Percentiles rank a stretch among this genome's conserved stretches.
phyloP scores from a whole-genome alignment of 2,888 invertebrate genomes.

The Gymnocheta viridis region DNA sequence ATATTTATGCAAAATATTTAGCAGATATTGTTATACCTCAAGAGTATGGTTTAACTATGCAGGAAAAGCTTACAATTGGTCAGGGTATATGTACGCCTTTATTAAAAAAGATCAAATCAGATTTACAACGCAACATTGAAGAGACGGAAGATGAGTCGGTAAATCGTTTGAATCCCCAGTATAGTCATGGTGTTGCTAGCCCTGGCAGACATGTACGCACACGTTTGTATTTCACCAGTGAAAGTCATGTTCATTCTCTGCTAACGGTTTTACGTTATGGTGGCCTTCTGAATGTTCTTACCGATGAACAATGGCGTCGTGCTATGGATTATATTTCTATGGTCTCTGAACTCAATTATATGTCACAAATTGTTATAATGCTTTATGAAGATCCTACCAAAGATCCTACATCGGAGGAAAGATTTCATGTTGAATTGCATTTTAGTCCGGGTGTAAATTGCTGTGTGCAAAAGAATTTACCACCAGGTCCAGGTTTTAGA shows the following conservation, averaged over 20 bases:
- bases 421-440: slow-evolving; percentile 99
- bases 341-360: slow-evolving; percentile 99
- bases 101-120: slow-evolving; percentile 96
- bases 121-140: slow-evolving; percentile 96
- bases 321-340: slow-evolving; percentile 99
- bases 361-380: slow-evolving; percentile 99
- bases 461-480: slow-evolving; percentile 96
- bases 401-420: slow-evolving; percentile 93
- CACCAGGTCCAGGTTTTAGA: slow-evolving; percentile 95
- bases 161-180: slow-evolving; percentile 97
- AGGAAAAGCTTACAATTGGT: slow-evolving; percentile 97
- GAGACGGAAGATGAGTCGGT: slow-evolving; percentile 96
- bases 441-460: slow-evolving; percentile 99
- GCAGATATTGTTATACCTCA: slow-evolving; percentile 99
- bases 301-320: slow-evolving; percentile 98
- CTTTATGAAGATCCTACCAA: slow-evolving; percentile 99
- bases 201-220: slow-evolving; percentile 99
- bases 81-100: slow-evolving; percentile 99
- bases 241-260: slow-evolving; percentile 99
- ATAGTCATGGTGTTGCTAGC: slow-evolving; percentile 98
- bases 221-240: slow-evolving; percentile 99
- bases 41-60: slow-evolving; percentile 97
- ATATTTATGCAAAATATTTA: slow-evolving; percentile 97
- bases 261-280: slow-evolving; percentile 97
- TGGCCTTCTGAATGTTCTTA: slow-evolving; percentile 91